These are phyloP conservation scores for Aphrocallistes beatrix DNA, from an alignment of 37 sponge, comb jelly and placozoan genomes.

Conservation along the genomic window DNA sequence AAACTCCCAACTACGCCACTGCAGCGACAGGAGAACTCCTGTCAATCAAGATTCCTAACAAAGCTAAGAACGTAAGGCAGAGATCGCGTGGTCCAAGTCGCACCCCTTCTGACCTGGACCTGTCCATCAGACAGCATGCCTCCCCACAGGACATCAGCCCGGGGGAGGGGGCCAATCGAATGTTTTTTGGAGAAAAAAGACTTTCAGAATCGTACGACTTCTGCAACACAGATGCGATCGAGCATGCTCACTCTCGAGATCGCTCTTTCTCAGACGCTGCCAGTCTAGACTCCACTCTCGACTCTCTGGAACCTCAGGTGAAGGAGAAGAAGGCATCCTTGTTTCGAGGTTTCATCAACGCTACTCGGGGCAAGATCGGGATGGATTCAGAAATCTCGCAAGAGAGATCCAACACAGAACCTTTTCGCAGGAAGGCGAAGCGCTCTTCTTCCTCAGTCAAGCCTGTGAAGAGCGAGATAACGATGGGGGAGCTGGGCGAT, in stretches of 20 bases:
- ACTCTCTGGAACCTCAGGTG: not conserved
- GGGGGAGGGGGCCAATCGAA: not conserved
- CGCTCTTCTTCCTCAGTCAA: not conserved
- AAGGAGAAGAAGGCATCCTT: not conserved
- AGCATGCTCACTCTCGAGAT: not conserved
- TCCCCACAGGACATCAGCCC: not conserved
- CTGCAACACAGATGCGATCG: not conserved
- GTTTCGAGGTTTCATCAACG: not conserved
- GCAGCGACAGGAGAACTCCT: not conserved
- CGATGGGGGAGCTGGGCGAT: not conserved
- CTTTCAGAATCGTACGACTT: not conserved
- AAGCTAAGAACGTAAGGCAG: not conserved
- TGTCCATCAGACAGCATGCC: not conserved
- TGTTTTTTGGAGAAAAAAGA: not conserved
- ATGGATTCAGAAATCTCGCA: not conserved
- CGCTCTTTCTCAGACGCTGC: not conserved
- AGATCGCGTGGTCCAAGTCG: not conserved
- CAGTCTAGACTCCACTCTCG: not conserved
- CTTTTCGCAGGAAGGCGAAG: not conserved
- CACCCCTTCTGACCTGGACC: conserved; percentile 17
- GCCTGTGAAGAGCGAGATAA: not conserved
- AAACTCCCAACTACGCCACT: not conserved
- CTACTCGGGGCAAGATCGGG: not conserved
- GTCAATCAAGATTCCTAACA: not conserved
- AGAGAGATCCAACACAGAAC: conserved; percentile 13